Evolutionary conservation across 2,797 vertebrate genomes (phyloP), one percentile per base, ranked within the genome.

Genomic region (Paedocypris micromegethes): DNA sequence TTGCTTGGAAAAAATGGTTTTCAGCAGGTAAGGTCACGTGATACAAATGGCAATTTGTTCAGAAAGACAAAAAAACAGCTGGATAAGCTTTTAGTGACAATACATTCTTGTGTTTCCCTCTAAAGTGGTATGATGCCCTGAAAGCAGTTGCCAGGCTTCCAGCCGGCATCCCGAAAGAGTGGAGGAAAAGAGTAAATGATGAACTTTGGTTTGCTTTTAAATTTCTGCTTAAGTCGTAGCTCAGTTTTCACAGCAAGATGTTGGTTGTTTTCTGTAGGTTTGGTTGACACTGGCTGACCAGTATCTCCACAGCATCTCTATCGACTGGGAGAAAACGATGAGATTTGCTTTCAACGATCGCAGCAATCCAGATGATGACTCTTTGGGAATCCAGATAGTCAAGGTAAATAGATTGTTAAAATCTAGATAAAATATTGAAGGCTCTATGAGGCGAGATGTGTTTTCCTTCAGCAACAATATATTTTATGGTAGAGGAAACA

Each of bases 321-420:
- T 99, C 40, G 95, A 99, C 80, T 98, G 96, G 97, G 96, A 97
- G 76, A 99, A 99, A 88, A 99, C 97, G 0, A 91, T 98, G 82
- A 93, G 96, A n/a, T 98, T 99, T 69, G 93, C 96, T 3, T 99
- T 99, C 74, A 98, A 99, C 68, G 97, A 99, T 79, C 93, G 94
- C 60, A 99, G 96, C 79, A 99, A 99, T 83, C 97, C 96, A 4
- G 97, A 99, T 61, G 97, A 98, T 66, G 96, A 98, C 79, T 97
- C 94, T 1, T 94, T 99, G 79, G 96, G 97, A 70, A 95, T 98
- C 80, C 97, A 99, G 75, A 99, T 99, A 58, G 97, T 99, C 72
- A 99, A 99, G 68, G 78, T 77, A 53, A 6, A 6, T 38, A 5
- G 38, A 23, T 23, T 23, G 23, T 23, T 23, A 23, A 23, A 23